Conservation (phyloP, 2,888 invertebrate species). For the Antitype chi region DNA sequence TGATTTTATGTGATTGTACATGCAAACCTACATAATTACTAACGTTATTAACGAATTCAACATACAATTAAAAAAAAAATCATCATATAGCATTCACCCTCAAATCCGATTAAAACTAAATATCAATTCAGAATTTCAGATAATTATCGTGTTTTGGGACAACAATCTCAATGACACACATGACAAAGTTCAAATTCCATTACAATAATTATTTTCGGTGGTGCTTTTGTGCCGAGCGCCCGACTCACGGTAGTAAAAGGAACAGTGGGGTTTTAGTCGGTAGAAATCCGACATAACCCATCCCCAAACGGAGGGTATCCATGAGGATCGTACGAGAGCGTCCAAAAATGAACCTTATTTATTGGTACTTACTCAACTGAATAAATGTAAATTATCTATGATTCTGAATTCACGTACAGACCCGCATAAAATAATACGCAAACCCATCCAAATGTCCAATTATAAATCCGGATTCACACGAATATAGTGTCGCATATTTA, state of each 20-base stretch:
- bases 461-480: constrained; percentile 53
- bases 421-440: background rate
- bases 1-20: background rate
- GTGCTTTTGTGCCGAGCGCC: too few relatives aligned
- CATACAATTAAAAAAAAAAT: background rate
- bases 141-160: background rate
- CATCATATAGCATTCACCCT: too few relatives aligned
- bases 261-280: too few relatives aligned
- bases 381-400: too few relatives aligned
- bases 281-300: too few relatives aligned
- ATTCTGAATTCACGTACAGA: background rate
- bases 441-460: constrained; percentile 2
- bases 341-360: too few relatives aligned
- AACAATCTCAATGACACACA: background rate
- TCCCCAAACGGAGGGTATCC: too few relatives aligned
- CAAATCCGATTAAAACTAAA: background rate
- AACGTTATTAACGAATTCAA: background rate
- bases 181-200: background rate
- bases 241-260: too few relatives aligned
- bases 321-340: too few relatives aligned
- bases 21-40: background rate
- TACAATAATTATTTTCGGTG: too few relatives aligned
- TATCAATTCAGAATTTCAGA: background rate
- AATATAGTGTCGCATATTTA: constrained; percentile 60
- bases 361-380: too few relatives aligned